Base-by-base conservation (phyloP, 2,113 vertebrate genomes). In the Abramis brama region DNA sequence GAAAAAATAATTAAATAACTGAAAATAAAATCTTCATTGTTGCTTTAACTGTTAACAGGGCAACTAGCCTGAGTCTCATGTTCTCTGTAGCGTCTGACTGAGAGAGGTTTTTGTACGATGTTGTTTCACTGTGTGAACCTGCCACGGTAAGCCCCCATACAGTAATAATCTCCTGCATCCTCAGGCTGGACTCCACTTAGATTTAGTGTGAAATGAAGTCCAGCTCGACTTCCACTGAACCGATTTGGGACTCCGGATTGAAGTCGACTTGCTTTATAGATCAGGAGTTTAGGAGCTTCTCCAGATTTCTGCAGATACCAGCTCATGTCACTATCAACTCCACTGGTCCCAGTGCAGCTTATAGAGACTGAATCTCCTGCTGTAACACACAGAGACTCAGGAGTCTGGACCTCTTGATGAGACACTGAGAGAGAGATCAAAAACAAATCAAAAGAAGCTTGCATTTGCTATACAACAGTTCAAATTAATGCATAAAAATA, bases 241-340 rank as follows among this genome's bases (percentile, higher is more conserved):
- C 25, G 25, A 0, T 71, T 0, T 36, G 47, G 1, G 3, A 83
- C 17, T 21, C 70, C 47, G 5, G 81, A 57, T 36, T 2, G 1
- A 36, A 33, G 47, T 2, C 0, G 0, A n/a, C 3, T 55, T 1
- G 64, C 21, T 1, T 0, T 0, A 3, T 74, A 13, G 5, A 83
- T 83, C 13, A 68, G 27, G 60, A 85, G 75, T 85, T 77, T 78
- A 79, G 74, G 74, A 70, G 30, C 17, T 39, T 39, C 17, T 70
- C 66, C 66, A 70, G 30, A 0, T 70, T 70, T 70, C 66, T 0
- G 77, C 17, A 80, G 57, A 74, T 81, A 86, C 66, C 79, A 86
- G 39, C 66, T 82, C 78, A 81, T 86, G 52, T 8, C 0, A 75
- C 0, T n/a, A n/a, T n/a, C 68, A 75, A 86, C 55, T 80, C 79